Conservation (phyloP, 2,888 invertebrate genomes). For the Saturnia japonica region DNA sequence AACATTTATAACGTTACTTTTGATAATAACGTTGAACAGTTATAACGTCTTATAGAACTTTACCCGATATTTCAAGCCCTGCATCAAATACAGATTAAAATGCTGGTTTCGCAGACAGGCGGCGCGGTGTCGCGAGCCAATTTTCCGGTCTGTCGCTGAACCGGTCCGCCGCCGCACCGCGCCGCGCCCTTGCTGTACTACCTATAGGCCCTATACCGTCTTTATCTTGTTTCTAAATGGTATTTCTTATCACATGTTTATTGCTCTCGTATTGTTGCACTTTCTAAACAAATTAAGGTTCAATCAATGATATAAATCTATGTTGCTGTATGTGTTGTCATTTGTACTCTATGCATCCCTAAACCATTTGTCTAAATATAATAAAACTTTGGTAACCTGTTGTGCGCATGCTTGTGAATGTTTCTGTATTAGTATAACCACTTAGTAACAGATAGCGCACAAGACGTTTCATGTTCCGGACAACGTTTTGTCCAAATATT, state of each 20-base stretch:
- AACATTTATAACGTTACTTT: not conserved
- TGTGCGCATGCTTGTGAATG: no score
- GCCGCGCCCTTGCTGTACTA: conserved; percentile 38
- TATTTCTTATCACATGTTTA: conserved; percentile 15
- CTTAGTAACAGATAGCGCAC: no score
- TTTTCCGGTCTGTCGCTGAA: conserved; percentile 58
- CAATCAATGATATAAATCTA: no score
- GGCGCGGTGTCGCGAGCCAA: conserved; percentile 43
- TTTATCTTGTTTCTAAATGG: conserved; percentile 17
- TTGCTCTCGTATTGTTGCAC: conserved; percentile 10
- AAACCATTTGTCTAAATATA: no score
- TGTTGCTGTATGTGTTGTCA: no score
- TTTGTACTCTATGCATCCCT: no score
- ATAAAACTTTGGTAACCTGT: no score
- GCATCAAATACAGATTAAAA: conserved; percentile 30
- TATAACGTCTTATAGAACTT: not conserved
- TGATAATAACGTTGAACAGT: not conserved
- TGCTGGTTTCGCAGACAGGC: conserved; percentile 14
- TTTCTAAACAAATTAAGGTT: conserved; percentile 12
- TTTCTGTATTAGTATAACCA: no score
- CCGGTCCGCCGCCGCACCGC: conserved; percentile 39
- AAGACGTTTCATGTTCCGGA: no score
- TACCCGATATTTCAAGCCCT: not conserved
- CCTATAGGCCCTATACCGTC: not conserved
- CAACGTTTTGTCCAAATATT: no score